Evolutionary conservation across 2,113 vertebrate genomes (phyloP), one percentile per base, ranked within the genome.

Genomic region (Neolamprologus ventralis): DNA sequence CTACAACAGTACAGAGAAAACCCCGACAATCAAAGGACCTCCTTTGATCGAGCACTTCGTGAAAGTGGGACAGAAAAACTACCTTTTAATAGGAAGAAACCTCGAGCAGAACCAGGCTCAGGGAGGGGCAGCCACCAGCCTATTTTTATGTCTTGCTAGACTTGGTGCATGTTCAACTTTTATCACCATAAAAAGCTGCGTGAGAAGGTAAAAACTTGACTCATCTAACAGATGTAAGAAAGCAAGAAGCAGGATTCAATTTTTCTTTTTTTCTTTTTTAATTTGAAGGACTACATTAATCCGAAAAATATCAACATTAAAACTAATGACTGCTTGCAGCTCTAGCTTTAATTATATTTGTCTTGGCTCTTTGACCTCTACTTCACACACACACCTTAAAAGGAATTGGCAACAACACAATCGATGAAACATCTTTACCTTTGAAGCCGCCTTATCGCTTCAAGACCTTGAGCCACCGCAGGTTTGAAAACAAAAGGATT

Each of bases 391-490:
- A 89, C 63, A 47, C 58, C 37, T 63, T 82, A 71, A 89, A 87
- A 86, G 31, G 90, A 80, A 89, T 88, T 93, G 93, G 94, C 90
- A 86, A 68, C 4, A 16, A 40, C 75, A 86, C 85, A 91, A 80
- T 53, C 49, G 2, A 7, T 9, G 5, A 51, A 79, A 63, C 60
- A 60, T 88, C 82, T 81, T 81, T 85, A 84, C 89, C 86, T 87
- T 80, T 83, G 81, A 93, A 90, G 63, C 81, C n/a, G 37, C 49
- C 89, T 93, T 94, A 93, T 93, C 92, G 23, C 83, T 28, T 21
- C 47, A n/a, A 83, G 81, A 86, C 85, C 90, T 88, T 31, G 75
- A 85, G 85, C 57, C 82, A 85, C 84, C 86, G 88, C 85, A 63
- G 88, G 85, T 84, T 65, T 79, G 65, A 53, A 85, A 78, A 51